Evolutionary conservation across 2,797 vertebrate genomes (phyloP), one percentile per base, ranked within the genome.

Genomic region (Chloroceryle amazona): DNA sequence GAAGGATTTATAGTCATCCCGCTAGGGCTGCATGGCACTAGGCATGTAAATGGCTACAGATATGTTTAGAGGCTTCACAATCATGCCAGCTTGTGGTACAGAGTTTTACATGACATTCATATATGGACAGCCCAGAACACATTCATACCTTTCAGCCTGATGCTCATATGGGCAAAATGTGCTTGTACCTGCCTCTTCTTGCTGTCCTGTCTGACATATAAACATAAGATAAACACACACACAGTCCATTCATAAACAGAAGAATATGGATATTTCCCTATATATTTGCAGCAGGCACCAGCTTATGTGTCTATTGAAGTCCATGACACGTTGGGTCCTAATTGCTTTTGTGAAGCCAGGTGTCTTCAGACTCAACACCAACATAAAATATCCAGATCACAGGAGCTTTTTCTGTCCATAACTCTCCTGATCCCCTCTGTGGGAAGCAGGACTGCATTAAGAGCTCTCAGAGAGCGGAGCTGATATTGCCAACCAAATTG

Each of bases 261-360:
- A 41, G n/a, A 63, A 37, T 21, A 44, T 1, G 13, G n/a, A 75
- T 44, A 14, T 55, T 90, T 89, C 46, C 41, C 33, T 41, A 20
- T 25, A 3, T 6, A n/a, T 54, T 33, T 84, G 63, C 33, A 73
- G 83, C 51, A 88, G 76, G 21, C 66, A 55, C 17, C 23, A 83
- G 51, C 52, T 81, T 70, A 86, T 81, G 33, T 49, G 47, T 41
- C 35, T 82, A 90, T 95, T 90, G 81, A 93, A 86, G 90, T 91
- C 81, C 41, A 4, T 20, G 70, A 66, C 90, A 96, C 15, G 15
- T 55, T 78, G 70, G 28, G 60, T 84, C 82, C 80, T 94, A 92
- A 91, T 84, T 94, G 81, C 37, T 90, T 90, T 79, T 71, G 73
- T 79, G 88, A 62, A 86, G 35, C 35, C 82, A 72, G 80, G 29